Percentiles rank a stretch among this genome's conserved stretches.
Evolutionary conservation across 1,140 invertebrate genomes (phyloP).

Genomic region (Aphaenogaster rudis): DNA sequence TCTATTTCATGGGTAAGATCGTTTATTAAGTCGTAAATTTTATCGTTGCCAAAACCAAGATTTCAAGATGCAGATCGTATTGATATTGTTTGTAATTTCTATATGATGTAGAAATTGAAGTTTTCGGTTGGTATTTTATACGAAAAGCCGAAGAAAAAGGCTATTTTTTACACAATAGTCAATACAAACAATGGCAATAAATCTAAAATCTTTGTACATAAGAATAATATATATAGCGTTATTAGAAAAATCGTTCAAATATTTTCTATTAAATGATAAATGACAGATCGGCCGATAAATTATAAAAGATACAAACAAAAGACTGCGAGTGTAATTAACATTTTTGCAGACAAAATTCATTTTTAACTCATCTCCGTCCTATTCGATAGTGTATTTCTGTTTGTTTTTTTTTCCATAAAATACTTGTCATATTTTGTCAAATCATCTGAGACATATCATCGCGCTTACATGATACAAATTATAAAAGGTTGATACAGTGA

Average conservation of each 20-base stretch:
- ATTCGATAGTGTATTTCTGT: neutral
- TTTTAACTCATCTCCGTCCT: conserved; percentile 36
- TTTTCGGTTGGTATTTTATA: conserved; percentile 33
- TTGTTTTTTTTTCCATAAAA: neutral
- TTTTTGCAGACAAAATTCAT: conserved; percentile 18
- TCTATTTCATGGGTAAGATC: neutral
- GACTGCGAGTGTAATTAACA: conserved; percentile 38
- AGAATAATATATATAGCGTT: conserved; percentile 37
- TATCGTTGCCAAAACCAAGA: conserved; percentile 52
- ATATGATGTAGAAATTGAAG: conserved; percentile 32
- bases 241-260: conserved; percentile 1
- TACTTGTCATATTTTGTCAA: conserved; percentile 5
- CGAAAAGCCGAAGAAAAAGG: neutral
- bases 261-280: conserved; percentile 53
- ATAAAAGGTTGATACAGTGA: conserved; percentile 17
- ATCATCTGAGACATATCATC: conserved; percentile 22
- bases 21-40: conserved; percentile 51
- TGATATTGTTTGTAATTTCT: conserved; percentile 57
- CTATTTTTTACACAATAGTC: conserved; percentile 33
- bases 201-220: conserved; percentile 58
- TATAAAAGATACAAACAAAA: conserved; percentile 26
- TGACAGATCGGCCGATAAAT: conserved; percentile 36
- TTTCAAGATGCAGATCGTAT: conserved; percentile 41
- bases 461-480: conserved; percentile 23
- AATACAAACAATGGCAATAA: conserved; percentile 42